These are phyloP conservation scores for Cepaea hortensis DNA, from an alignment of 2,888 invertebrate genomes.

Conservation along the genomic window DNA sequence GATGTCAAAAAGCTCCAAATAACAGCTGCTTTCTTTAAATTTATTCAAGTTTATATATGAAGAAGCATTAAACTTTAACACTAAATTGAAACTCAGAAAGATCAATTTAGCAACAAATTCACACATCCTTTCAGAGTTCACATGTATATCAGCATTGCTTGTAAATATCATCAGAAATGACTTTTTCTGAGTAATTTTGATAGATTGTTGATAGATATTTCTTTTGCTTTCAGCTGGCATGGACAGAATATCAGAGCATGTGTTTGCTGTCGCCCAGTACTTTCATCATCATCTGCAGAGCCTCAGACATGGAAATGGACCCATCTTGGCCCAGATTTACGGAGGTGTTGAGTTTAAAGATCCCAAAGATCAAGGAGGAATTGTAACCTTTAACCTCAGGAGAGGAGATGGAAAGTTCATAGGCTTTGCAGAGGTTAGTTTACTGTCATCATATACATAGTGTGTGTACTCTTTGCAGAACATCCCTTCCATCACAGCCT, in stretches of 20 bases:
- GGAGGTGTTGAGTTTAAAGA: constrained; percentile 78
- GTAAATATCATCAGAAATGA: no score
- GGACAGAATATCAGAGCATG: constrained; percentile 80
- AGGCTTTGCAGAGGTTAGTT: constrained; percentile 89
- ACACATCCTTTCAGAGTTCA: no score
- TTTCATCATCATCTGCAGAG: constrained; percentile 81
- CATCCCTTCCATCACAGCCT: no score
- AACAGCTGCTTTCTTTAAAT: no score
- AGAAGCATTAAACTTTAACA: no score
- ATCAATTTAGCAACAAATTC: no score
- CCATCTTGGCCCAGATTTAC: constrained; percentile 84
- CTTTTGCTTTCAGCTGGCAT: constrained; percentile 69
- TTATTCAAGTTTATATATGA: no score
- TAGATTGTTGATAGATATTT: neutral
- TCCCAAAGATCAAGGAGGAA: constrained; percentile 85
- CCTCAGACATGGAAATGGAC: constrained; percentile 85
- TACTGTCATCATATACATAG: neutral
- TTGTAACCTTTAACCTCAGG: constrained; percentile 91
- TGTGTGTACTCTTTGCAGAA: no score
- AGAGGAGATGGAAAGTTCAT: constrained; percentile 86
- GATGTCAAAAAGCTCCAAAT: no score
- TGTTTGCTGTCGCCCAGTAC: constrained; percentile 84
- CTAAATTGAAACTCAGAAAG: no score
- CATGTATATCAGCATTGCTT: no score
- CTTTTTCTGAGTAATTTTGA: no score